Evolutionary conservation across 2,113 vertebrate species (phyloP), one percentile per base, ranked within the genome.

Genomic region (Hypanus sabinus): DNA sequence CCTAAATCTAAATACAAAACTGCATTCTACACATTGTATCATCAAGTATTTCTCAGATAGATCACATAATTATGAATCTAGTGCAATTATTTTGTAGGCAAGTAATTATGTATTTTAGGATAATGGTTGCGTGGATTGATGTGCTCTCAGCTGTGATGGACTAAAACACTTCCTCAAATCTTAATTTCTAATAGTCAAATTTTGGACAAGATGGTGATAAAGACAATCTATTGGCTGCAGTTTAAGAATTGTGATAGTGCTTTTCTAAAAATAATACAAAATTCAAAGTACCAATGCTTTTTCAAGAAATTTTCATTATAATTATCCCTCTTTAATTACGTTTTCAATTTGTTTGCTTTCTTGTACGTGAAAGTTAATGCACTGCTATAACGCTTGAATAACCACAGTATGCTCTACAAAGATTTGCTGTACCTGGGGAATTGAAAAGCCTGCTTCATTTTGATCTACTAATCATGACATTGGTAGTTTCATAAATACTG

Each of bases 401-500:
- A 96, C 96, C 96, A 96, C 97, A 96, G 94, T 94, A 96, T 96
- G 96, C 96, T 95, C 96, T 95, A 95, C 95, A 95, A 96, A 96
- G 95, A 95, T 95, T 95, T 95, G 95, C 96, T 95, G 96, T 95
- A 95, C 96, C 95, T 95, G 96, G 96, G 96, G 96, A 95, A 87
- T 94, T 81, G 94, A 95, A 96, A 96, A 96, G 95, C 94, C 95
- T 95, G 94, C 96, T 95, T 96, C 96, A 95, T 96, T 95, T 96
- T 95, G 95, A 96, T 96, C 97, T 96, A 95, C 96, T 96, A 96
- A 96, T 96, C 24, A 87, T 97, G 97, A 97, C 96, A 95, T 97
- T 94, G 95, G 96, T 97, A 97, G 96, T 95, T 97, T 97, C 97
- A 97, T 96, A 96, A 97, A 98, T 97, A 97, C 97, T 97, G 96